Base-by-base conservation (phyloP, 2,888 invertebrate species). In the Trichopoda pennipes region DNA sequence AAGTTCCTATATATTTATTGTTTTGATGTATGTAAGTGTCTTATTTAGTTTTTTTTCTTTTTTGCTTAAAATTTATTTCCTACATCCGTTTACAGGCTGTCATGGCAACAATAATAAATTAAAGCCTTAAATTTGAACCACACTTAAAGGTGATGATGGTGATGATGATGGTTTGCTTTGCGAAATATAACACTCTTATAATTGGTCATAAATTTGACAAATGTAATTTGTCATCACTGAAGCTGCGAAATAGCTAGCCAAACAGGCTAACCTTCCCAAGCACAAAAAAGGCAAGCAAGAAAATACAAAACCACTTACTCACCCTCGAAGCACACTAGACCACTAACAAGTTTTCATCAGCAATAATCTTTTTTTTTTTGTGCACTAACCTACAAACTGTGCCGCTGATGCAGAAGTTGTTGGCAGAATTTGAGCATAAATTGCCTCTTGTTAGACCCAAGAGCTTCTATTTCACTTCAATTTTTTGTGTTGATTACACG, bases 131-230 rank as follows among this genome's bases (percentile, higher is more conserved):
- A 76, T 73, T 68, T 79, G 21, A 63, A 73, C 56, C 56, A 58
- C 73, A 73, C 63, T 77, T 69, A 73, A 58, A 73, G 49, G 77
- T 81, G 73, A 73, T 73, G 28, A 28, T 28, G 28, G 8, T 28
- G 81, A 55, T 68, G 55, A 38, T 76, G 76, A 42, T 63, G 77
- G 73, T 58, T 69, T 77, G 49, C 19, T 44, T 56, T 87, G 88
- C 88, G 88, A 88, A 87, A 89, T 89, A 89, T 88, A 88, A 88
- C 89, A 89, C 88, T 88, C 88, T 88, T 88, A 89, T 88, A 89
- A 89, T 89, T 89, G 89, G 89, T 89, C 89, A 89, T 89, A 89
- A 89, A 89, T 89, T 89, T 89, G 89, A 88, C 89, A 89, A 88
- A 88, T 86, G 88, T 88, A 89, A 89, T 89, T 89, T 89, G 89